A percentile compares a stretch with the other conserved stretches of the same genome.
phyloP scores from a whole-genome alignment of 2,797 vertebrate genomes.

The Pantherophis vulpinus region DNA sequence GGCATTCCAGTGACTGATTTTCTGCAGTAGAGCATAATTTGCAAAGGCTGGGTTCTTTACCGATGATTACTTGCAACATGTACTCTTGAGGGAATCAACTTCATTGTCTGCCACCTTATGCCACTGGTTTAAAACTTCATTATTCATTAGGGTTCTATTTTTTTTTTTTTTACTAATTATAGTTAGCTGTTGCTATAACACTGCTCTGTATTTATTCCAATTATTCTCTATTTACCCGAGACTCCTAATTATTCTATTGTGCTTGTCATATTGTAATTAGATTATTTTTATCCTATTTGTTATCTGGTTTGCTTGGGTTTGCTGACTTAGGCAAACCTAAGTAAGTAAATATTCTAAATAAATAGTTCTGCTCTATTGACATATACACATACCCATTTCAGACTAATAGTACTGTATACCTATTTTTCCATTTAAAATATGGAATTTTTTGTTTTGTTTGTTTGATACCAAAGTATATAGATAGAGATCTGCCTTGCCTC shows the following conservation, averaged over 20 bases:
- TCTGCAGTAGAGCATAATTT: background rate
- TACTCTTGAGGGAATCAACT: background rate
- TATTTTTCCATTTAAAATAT: background rate
- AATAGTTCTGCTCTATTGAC: background rate
- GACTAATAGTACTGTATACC: background rate
- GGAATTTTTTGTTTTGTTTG: background rate
- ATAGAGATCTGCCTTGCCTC: background rate
- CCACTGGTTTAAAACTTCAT: background rate
- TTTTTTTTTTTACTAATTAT: background rate
- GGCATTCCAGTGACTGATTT: background rate
- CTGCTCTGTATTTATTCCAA: background rate
- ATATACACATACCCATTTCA: background rate
- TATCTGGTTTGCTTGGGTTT: background rate
- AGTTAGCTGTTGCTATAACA: background rate
- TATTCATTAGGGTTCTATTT: background rate
- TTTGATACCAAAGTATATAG: background rate
- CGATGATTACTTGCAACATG: background rate
- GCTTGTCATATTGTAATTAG: background rate
- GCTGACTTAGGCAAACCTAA: background rate
- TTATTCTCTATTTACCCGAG: background rate
- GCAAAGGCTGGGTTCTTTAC: background rate
- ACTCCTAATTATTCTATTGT: background rate
- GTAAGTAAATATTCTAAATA: conserved; percentile 1
- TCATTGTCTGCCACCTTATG: background rate
- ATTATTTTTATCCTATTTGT: background rate